These are phyloP conservation scores for Agrilus mali DNA, from an alignment of 2,888 invertebrate genomes.

Conservation along the genomic window DNA sequence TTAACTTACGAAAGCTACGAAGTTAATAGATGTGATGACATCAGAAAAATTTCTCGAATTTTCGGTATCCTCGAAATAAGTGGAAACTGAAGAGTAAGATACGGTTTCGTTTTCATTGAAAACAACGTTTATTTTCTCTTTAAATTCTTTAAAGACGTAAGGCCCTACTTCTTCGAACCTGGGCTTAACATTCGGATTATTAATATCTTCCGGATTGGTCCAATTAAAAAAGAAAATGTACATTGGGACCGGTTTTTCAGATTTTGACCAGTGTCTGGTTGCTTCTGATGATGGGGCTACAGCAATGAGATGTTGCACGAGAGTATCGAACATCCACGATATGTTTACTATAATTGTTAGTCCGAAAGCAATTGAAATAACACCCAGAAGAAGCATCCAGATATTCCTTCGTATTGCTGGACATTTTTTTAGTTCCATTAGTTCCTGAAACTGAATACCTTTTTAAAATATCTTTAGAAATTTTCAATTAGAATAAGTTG, in stretches of 20 bases:
- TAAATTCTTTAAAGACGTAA: constrained; percentile 52
- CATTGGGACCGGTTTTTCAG: constrained; percentile 23
- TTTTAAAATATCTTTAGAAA: no score
- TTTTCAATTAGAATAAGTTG: no score
- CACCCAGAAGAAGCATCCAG: constrained; percentile 21
- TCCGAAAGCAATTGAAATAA: constrained; percentile 22
- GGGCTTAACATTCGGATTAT: constrained; percentile 40
- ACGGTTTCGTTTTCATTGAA: constrained; percentile 65
- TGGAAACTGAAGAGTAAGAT: constrained; percentile 51
- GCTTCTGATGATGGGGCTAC: constrained; percentile 39
- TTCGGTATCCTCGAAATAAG: constrained; percentile 55
- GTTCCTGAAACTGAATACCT: no score
- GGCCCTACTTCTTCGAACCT: constrained; percentile 46
- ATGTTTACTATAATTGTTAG: constrained; percentile 20
- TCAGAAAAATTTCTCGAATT: constrained; percentile 58
- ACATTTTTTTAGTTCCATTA: no score
- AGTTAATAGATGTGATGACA: constrained; percentile 59
- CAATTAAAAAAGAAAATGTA: constrained; percentile 30
- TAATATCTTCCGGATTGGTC: constrained; percentile 40
- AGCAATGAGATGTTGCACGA: constrained; percentile 39
- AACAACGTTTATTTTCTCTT: constrained; percentile 57
- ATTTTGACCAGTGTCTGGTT: constrained; percentile 22
- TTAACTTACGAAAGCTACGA: constrained; percentile 60
- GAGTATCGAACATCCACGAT: no score
- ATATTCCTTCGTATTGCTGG: constrained; percentile 10